phyloP scores from a whole-genome alignment of 2,888 invertebrate species.

The Pachliopta kotzebuea region DNA sequence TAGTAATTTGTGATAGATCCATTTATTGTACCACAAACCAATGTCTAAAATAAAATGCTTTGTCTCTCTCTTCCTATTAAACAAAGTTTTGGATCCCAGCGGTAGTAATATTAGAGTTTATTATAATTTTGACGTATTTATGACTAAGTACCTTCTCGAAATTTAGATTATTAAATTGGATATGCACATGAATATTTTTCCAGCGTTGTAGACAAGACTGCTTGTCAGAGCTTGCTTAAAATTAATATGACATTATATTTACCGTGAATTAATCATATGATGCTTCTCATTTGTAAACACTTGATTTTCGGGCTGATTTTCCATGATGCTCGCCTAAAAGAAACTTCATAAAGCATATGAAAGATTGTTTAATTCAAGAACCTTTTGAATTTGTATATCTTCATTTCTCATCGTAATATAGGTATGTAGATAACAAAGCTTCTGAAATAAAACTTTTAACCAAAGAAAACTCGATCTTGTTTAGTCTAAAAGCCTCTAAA shows the following conservation, averaged over 20 bases:
- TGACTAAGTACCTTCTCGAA: not conserved
- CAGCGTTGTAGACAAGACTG: not conserved
- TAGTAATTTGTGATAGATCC: no score
- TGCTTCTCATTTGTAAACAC: constrained; percentile 1
- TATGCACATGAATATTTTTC: not conserved
- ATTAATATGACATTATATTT: constrained; percentile 1
- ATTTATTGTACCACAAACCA: no score
- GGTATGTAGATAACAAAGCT: no score
- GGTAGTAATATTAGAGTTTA: no score
- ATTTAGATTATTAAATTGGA: not conserved
- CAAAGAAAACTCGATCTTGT: not conserved
- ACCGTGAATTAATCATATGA: constrained; percentile 8
- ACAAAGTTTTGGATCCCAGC: no score
- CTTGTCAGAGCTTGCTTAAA: constrained; percentile 1
- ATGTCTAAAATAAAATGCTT: no score
- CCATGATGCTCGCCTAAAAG: constrained; percentile 7
- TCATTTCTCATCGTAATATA: not conserved
- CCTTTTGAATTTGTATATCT: not conserved
- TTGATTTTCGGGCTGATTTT: constrained; percentile 8
- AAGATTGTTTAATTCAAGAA: not conserved
- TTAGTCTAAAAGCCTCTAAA: not conserved
- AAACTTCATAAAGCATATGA: not conserved
- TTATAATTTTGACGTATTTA: no score
- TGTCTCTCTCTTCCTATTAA: no score
- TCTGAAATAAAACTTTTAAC: not conserved